A percentile compares a stretch with the other conserved stretches of the same genome.
Evolutionary conservation across 2,888 invertebrate genomes (phyloP).

Genomic region (Athalia cordata): DNA sequence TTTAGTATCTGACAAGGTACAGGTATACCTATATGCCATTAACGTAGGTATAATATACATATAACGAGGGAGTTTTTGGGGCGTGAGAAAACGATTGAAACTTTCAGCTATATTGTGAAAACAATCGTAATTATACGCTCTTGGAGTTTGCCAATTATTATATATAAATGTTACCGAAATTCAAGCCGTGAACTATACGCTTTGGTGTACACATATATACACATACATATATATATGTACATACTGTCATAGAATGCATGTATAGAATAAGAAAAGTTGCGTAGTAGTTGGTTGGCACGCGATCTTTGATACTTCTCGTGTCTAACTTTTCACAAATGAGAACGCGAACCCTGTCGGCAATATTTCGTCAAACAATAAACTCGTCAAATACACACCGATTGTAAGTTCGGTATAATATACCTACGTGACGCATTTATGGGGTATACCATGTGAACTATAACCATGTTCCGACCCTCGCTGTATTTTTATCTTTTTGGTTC

Average conservation of each 20-base stretch:
- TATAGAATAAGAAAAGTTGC: conserved; percentile 9
- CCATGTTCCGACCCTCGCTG: too few relatives aligned
- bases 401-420: not conserved
- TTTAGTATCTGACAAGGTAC: too few relatives aligned
- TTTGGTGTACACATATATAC: not conserved
- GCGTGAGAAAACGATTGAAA: conserved; percentile 34
- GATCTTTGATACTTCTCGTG: conserved; percentile 14
- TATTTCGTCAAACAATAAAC: conserved; percentile 19
- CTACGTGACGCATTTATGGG: not conserved
- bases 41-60: not conserved
- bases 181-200: not conserved
- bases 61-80: conserved; percentile 15
- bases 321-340: conserved; percentile 12
- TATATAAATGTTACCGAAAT: conserved; percentile 6
- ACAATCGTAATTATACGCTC: conserved; percentile 40
- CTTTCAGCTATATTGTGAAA: conserved; percentile 33
- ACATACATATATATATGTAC: not conserved
- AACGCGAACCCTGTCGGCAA: not conserved
- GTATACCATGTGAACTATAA: too few relatives aligned
- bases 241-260: not conserved
- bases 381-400: not conserved
- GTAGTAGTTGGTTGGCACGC: conserved; percentile 33
- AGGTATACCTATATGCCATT: not conserved
- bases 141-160: conserved; percentile 37
- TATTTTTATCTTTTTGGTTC: too few relatives aligned